Evolutionary conservation across 2,888 invertebrate genomes (phyloP), one percentile per base, ranked within the genome.

Genomic region (Crepidodera aurea): DNA sequence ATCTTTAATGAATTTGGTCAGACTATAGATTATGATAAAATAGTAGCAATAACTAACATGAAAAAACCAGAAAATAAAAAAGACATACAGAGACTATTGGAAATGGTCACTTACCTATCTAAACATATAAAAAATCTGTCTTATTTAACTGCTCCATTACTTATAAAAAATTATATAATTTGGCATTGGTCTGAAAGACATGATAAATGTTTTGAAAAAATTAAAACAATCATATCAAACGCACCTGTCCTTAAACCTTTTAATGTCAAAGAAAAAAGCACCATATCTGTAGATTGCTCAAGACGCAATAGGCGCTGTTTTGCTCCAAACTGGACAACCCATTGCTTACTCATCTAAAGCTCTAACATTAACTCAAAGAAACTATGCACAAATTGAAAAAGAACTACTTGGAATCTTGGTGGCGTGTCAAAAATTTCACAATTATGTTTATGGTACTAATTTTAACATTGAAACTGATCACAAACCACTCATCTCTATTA

Each of bases 381-480:
- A 46, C 22, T 46, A 46, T 46, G 46, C 46, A 19, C 46, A 46
- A 46, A 42, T 42, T n/a, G 16, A 42, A 15, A 15, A 42, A 42
- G 16, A 42, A 12, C 16, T 42, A 15, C 16, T 42, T 18, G 18
- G 16, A 6, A n/a, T 42, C 19, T 42, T 42, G 10, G 42, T 42
- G 42, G 29, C 29, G 8, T 29, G 10, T 10, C 8, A 29, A 10
- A 29, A 29, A 10, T 29, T 29, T 10, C 29, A 29, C 2, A 29
- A 4, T 29, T 29, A 29, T 10, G 10, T 29, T 8, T 29, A 8
- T 29, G 29, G 8, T 8, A 29, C 29, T 29, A 29, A 10, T 2
- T 29, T 8, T 10, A 10, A 29, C 10, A 29, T 29, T 8, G 5
- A 29, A 29, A 29, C 29, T 8, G 29, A 29, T 29, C 29, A 29